Evolutionary conservation across 2,888 invertebrate species (phyloP).

Genomic region (Selenia dentaria): DNA sequence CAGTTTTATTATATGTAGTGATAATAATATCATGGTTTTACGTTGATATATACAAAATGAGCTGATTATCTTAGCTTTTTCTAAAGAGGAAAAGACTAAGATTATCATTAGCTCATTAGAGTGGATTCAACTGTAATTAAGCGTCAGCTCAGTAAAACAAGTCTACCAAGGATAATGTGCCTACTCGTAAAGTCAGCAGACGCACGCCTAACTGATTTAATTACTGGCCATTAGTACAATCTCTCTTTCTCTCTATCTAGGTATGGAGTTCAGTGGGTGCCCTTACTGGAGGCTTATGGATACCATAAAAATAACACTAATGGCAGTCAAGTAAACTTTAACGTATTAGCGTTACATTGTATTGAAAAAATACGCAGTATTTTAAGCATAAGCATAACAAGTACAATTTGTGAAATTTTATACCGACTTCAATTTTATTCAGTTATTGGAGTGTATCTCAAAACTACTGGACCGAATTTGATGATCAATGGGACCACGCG

Average conservation of each 20-base stretch:
- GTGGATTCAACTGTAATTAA: conserved; percentile 13
- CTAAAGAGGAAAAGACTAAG: too few relatives aligned
- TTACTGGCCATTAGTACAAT: conserved; percentile 11
- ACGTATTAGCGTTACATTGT: neutral
- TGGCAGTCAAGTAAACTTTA: neutral
- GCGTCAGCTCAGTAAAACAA: conserved; percentile 8
- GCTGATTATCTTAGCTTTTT: neutral
- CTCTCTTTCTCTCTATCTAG: neutral
- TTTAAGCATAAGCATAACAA: too few relatives aligned
- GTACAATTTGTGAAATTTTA: too few relatives aligned
- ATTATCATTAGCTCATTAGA: neutral
- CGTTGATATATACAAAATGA: too few relatives aligned
- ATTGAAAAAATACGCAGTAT: too few relatives aligned
- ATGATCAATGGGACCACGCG: too few relatives aligned
- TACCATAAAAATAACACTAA: neutral
- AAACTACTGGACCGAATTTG: too few relatives aligned
- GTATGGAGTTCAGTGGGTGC: neutral
- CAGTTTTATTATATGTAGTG: too few relatives aligned
- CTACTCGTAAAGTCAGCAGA: conserved; percentile 19
- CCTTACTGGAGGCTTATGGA: conserved; percentile 1
- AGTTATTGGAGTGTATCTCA: too few relatives aligned
- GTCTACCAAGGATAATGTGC: conserved; percentile 15
- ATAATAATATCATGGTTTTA: too few relatives aligned
- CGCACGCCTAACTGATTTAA: conserved; percentile 21
- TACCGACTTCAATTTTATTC: too few relatives aligned